These are phyloP conservation scores for Hipposideros larvatus DNA, from an alignment of 2,797 vertebrate genomes.

Conservation along the genomic window DNA sequence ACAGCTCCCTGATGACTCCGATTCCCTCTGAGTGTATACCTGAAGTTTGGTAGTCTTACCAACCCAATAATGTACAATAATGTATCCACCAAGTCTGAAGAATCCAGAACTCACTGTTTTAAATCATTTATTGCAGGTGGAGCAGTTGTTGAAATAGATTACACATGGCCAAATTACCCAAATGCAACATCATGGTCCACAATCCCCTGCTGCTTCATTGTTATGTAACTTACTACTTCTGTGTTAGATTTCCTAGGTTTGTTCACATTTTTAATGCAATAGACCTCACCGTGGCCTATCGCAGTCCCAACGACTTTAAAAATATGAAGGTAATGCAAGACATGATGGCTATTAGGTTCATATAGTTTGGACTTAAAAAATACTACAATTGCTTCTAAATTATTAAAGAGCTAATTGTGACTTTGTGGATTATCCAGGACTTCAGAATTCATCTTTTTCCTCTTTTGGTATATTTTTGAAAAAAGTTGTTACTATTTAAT, in stretches of 20 bases:
- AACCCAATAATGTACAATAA: neutral
- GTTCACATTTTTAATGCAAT: neutral
- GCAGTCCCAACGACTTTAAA: neutral
- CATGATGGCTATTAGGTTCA: neutral
- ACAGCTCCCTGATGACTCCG: neutral
- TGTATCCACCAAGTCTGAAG: neutral
- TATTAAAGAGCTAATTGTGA: neutral
- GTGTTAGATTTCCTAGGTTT: neutral
- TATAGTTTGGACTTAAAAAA: constrained; percentile 22
- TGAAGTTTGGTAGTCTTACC: neutral
- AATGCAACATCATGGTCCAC: neutral
- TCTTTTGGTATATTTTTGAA: neutral
- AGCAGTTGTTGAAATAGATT: neutral
- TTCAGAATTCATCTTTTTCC: constrained; percentile 30
- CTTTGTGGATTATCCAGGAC: neutral
- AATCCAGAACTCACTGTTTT: neutral
- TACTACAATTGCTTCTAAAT: neutral
- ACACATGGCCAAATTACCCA: neutral
- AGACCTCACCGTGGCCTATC: neutral
- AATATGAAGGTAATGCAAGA: neutral
- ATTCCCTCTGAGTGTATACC: neutral
- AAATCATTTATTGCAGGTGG: neutral
- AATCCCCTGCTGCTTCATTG: neutral
- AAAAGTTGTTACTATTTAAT: neutral
- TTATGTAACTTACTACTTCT: neutral